Percentiles rank a stretch among this genome's conserved stretches.
Evolutionary conservation across 23 tunicate species (phyloP).

Genomic region (Halocynthia roretzi): DNA sequence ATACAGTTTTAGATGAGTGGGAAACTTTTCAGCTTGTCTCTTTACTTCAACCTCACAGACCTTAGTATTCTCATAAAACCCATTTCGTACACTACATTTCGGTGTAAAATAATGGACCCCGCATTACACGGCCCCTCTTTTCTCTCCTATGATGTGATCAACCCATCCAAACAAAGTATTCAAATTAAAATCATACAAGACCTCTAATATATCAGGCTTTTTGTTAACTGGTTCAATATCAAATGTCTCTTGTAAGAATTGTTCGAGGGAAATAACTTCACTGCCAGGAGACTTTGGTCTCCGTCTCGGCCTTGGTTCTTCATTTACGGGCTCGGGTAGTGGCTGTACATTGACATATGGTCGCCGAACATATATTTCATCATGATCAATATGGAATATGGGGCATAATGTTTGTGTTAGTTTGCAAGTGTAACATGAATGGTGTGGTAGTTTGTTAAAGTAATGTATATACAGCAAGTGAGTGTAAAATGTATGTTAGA

Average conservation of each 20-base stretch:
- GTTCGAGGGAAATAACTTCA: slow-evolving; percentile 52
- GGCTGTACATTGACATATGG: too few species aligned
- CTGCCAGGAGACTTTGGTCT: slow-evolving; percentile 32
- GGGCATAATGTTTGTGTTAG: background rate
- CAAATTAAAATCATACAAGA: background rate
- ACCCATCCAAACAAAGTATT: slow-evolving; percentile 11
- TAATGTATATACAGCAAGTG: too few species aligned
- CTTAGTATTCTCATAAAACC: too few species aligned
- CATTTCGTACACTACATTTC: too few species aligned
- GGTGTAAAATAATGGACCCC: too few species aligned
- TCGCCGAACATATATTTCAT: too few species aligned
- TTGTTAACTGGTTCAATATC: slow-evolving; percentile 8
- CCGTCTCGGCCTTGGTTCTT: background rate
- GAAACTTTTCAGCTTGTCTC: too few species aligned
- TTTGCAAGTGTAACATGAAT: background rate
- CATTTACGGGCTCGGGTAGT: too few species aligned
- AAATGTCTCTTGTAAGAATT: slow-evolving; percentile 35
- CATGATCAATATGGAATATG: too few species aligned
- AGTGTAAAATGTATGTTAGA: too few species aligned
- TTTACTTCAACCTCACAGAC: too few species aligned
- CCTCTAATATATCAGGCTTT: slow-evolving; percentile 4
- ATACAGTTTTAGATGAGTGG: background rate
- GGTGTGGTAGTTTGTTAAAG: background rate
- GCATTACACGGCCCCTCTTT: background rate
- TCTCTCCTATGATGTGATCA: background rate